Percentiles rank a stretch among this genome's conserved stretches.
Conservation (phyloP, 2,797 vertebrate species). For the Chaunax sp. region DNA sequence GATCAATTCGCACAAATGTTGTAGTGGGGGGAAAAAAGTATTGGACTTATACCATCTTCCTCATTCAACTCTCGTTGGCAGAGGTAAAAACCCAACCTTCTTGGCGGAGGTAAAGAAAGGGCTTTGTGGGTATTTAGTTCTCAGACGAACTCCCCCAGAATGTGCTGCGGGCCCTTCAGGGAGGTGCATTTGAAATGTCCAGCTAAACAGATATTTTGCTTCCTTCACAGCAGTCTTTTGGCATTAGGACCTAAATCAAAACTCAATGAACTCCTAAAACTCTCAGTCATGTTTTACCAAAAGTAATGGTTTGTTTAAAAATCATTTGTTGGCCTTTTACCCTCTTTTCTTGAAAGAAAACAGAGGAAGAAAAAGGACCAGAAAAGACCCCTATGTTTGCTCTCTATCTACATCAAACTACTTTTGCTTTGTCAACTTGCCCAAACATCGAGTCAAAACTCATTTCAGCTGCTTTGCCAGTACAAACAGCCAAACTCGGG, state of each 20-base stretch:
- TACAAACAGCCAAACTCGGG: conserved; percentile 31
- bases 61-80: no score
- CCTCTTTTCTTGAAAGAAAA: conserved; percentile 16
- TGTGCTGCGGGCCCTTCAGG: no score
- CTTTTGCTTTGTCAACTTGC: conserved; percentile 42
- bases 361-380: no score
- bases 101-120: no score
- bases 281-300: conserved; percentile 28
- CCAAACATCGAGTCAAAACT: conserved; percentile 40
- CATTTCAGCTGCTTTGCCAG: conserved; percentile 37
- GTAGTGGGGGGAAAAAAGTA: no score
- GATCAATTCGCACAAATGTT: no score
- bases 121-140: no score
- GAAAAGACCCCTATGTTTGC: conserved; percentile 26
- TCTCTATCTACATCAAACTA: conserved; percentile 15
- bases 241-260: conserved; percentile 47
- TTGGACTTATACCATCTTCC: no score
- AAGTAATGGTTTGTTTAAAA: conserved; percentile 25
- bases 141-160: no score
- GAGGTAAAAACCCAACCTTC: no score
- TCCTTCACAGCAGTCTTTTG: neutral
- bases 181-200: no score
- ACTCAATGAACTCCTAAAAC: conserved; percentile 31
- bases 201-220: no score
- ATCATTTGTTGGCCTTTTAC: conserved; percentile 11